phyloP scores from a whole-genome alignment of 2,888 invertebrate genomes.

The Ophraella communa region DNA sequence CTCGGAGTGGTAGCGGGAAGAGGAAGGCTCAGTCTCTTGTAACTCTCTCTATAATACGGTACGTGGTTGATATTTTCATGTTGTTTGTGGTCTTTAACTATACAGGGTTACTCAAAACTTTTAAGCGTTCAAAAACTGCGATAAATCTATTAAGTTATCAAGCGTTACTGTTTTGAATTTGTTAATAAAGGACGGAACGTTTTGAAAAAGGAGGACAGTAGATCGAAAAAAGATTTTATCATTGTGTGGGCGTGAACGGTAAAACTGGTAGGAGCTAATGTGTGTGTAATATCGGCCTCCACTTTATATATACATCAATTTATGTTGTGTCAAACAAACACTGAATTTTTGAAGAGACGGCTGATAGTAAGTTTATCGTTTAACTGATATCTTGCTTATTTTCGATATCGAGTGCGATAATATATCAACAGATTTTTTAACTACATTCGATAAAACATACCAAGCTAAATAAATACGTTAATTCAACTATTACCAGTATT shows the following conservation, averaged over 20 bases:
- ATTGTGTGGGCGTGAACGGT: neutral
- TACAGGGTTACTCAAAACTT: conserved; percentile 13
- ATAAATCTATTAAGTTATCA: neutral
- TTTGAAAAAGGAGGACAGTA: neutral
- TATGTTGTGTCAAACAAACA: neutral
- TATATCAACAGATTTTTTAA: too few species aligned
- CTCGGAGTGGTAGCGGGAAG: conserved; percentile 21
- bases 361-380: neutral
- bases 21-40: conserved; percentile 11
- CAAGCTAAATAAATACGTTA: too few species aligned
- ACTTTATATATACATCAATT: neutral
- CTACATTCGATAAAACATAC: too few species aligned
- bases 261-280: neutral
- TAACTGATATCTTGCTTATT: too few species aligned
- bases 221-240: neutral
- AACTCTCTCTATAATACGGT: conserved; percentile 11
- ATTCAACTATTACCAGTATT: too few species aligned
- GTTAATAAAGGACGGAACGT: neutral
- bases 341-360: neutral
- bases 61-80: conserved; percentile 9
- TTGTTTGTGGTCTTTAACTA: neutral
- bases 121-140: neutral
- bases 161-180: neutral
- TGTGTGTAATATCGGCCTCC: neutral
- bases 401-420: too few species aligned